Base-by-base conservation (phyloP, 2,113 vertebrate genomes). In the Pundamilia nyererei region DNA sequence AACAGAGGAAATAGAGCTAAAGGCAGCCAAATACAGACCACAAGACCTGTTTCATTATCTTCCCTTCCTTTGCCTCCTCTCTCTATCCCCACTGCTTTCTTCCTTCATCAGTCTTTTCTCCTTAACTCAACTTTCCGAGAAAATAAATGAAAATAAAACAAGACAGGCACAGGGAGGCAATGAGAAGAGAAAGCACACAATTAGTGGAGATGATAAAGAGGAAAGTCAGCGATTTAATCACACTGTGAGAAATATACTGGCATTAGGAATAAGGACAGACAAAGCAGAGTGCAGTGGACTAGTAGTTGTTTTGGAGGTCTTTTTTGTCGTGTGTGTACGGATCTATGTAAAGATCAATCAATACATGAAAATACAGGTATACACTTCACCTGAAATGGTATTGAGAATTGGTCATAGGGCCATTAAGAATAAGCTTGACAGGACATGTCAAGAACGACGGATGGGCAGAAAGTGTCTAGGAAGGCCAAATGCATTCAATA, bases 1-100 rank as follows among this genome's bases (percentile, higher is more conserved):
- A 89, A 79, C 85, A 85, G 81, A 93, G 92, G 91, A 93, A 90
- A 92, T 86, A 21, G 86, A 90, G 75, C 55, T 62, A 31, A 83
- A 84, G 85, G 87, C 86, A 83, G 35, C 75, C 77, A 58, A 86
- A 91, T 79, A 82, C 56, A 87, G 35, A 82, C 55, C 81, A 60
- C 6, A 2, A 83, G 6, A 42, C 21, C 38, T 54, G 4, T 29
- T 68, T 33, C 40, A 15, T 60, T 26, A 54, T 31, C 82, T 79
- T 24, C 31, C 70, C 9, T 11, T 19, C 14, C 38, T n/a, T 60
- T 35, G 8, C 29, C 45, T 77, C 4, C 9, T 2, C 33, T 42
- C n/a, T 19, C 45, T n/a, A 4, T 21, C 51, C 26, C 33, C 5
- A 56, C 79, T 42, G 77, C 55, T 42, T n/a, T 14, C 17, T 24